Evolutionary conservation across 2,797 vertebrate genomes (phyloP).

Genomic region (Gymnothorax javanicus): DNA sequence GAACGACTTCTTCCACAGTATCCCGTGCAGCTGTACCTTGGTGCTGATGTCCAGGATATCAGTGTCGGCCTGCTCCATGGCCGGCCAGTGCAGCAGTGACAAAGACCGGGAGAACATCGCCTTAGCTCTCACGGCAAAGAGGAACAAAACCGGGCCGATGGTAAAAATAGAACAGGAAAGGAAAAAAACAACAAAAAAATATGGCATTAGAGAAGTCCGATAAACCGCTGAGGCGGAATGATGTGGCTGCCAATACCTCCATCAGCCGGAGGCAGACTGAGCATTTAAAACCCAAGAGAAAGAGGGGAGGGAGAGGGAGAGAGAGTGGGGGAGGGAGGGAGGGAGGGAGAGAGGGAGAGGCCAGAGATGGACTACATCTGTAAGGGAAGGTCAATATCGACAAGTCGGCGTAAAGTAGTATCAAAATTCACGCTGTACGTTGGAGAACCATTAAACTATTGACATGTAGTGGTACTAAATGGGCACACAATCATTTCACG

Average conservation of each 20-base stretch:
- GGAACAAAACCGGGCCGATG: conserved; percentile 37
- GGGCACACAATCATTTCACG: not conserved
- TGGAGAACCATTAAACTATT: conserved; percentile 41
- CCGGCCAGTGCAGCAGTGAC: conserved; percentile 81
- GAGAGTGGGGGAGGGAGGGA: conserved; percentile 16
- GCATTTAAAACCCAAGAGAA: conserved; percentile 38
- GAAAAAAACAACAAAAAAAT: conserved; percentile 43
- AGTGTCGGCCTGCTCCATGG: conserved; percentile 89
- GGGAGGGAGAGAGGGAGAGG: conserved; percentile 12
- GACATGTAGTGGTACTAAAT: conserved; percentile 44
- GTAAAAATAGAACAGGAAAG: conserved; percentile 41
- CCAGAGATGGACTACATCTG: conserved; percentile 61
- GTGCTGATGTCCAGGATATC: conserved; percentile 92
- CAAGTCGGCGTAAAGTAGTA: not conserved
- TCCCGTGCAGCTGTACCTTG: conserved; percentile 93
- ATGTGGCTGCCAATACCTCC: conserved; percentile 64
- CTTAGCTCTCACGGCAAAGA: conserved; percentile 32
- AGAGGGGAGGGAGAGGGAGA: not conserved
- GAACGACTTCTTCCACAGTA: conserved; percentile 96
- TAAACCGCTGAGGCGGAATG: conserved; percentile 67
- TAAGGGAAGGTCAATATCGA: conserved; percentile 57
- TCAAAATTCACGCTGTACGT: conserved; percentile 23
- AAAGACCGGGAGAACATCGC: conserved; percentile 85
- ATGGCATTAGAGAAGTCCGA: conserved; percentile 54
- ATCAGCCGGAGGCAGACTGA: conserved; percentile 62